Conservation (phyloP, 2,888 invertebrate genomes). For the Cantharis rustica region DNA sequence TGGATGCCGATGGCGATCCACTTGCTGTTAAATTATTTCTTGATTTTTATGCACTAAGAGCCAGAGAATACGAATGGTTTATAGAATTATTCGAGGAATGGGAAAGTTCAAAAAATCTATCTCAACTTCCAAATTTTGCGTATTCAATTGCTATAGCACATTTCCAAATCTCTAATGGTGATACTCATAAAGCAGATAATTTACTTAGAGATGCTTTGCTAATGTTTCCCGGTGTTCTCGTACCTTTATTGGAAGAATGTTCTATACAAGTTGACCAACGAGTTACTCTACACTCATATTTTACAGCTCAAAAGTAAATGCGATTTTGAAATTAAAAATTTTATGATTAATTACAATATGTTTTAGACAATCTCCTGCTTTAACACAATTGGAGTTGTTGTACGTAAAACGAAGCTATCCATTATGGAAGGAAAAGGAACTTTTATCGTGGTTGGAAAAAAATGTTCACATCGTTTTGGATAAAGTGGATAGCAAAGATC, state of each 20-base stretch:
- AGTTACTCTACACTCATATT: slow-evolving; percentile 50
- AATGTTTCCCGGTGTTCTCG: slow-evolving; percentile 80
- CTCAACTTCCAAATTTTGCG: slow-evolving; percentile 86
- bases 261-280: slow-evolving; percentile 71
- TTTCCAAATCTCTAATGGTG: slow-evolving; percentile 62
- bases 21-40: slow-evolving; percentile 76
- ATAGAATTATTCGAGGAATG: slow-evolving; percentile 59
- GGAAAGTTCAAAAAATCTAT: slow-evolving; percentile 69
- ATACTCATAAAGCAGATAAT: slow-evolving; percentile 60
- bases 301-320: not conserved
- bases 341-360: slow-evolving; percentile 21
- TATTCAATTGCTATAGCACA: slow-evolving; percentile 79
- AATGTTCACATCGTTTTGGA: slow-evolving; percentile 70
- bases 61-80: slow-evolving; percentile 74
- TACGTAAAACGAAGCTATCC: slow-evolving; percentile 76
- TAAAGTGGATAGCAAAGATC: slow-evolving; percentile 66
- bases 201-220: slow-evolving; percentile 76
- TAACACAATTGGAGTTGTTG: slow-evolving; percentile 72
- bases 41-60: slow-evolving; percentile 82
- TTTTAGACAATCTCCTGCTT: slow-evolving; percentile 65
- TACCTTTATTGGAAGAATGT: slow-evolving; percentile 76
- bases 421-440: slow-evolving; percentile 78
- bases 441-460: slow-evolving; percentile 76
- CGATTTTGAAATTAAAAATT: not conserved
- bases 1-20: slow-evolving; percentile 78